Percentiles rank a stretch among this genome's conserved stretches.
Conservation (phyloP, 2,113 vertebrate genomes). For the Leucoraja erinaceus region DNA sequence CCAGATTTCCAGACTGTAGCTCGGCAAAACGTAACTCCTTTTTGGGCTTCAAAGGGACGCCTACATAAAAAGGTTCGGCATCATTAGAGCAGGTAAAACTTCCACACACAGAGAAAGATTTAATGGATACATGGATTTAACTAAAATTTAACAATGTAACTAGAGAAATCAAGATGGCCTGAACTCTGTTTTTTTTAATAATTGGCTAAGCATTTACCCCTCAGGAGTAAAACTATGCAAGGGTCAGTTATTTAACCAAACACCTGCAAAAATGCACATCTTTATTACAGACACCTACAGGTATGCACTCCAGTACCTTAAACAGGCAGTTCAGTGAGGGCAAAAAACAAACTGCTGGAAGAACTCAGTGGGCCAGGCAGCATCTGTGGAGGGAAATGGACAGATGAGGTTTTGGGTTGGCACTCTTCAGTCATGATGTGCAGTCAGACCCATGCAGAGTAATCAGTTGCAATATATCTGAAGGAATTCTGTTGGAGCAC, state of each 20-base stretch:
- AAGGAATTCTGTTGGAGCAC: neutral
- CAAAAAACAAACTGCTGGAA: too few species aligned
- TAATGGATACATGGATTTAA: neutral
- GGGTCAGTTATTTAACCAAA: neutral
- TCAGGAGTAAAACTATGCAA: neutral
- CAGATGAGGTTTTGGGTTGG: too few species aligned
- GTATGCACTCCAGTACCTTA: neutral
- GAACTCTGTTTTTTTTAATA: neutral
- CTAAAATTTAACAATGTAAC: neutral
- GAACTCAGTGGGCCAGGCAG: too few species aligned
- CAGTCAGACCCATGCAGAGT: neutral
- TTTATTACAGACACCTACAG: neutral
- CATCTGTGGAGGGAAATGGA: too few species aligned
- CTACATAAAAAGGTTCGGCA: conserved; percentile 54
- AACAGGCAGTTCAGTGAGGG: neutral
- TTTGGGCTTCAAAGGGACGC: conserved; percentile 86
- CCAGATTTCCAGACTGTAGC: conserved; percentile 70
- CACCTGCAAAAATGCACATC: neutral
- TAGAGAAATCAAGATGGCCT: neutral
- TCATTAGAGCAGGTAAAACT: neutral
- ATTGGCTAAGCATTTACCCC: neutral
- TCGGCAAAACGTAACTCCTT: conserved; percentile 82
- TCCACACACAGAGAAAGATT: neutral
- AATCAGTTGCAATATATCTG: neutral
- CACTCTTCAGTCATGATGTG: too few species aligned